These are phyloP conservation scores for Hydrocynus forskahlii DNA, from an alignment of 2,797 vertebrate species.

Conservation along the genomic window DNA sequence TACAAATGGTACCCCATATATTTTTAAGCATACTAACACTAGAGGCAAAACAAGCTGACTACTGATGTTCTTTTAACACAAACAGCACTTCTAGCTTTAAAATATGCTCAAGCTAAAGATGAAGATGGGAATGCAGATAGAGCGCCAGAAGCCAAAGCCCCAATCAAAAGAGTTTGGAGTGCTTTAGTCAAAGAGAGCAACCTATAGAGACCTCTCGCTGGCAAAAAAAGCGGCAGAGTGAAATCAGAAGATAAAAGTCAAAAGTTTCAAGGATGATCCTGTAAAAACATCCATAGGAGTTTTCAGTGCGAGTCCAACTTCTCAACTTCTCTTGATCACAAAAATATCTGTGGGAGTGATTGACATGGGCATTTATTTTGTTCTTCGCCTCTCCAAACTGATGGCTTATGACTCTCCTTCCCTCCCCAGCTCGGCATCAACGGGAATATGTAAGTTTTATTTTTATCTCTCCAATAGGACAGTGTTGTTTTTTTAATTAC, in stretches of 20 bases:
- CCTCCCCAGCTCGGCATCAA: slow-evolving; percentile 15
- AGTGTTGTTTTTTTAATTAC: slow-evolving; percentile 63
- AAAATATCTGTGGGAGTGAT: slow-evolving; percentile 15
- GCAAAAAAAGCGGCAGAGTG: neutral
- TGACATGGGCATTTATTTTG: slow-evolving; percentile 19
- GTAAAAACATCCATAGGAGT: slow-evolving; percentile 18
- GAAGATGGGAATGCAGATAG: neutral
- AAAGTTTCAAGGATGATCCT: slow-evolving; percentile 1
- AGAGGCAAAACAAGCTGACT: too few relatives aligned
- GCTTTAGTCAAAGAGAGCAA: slow-evolving; percentile 18
- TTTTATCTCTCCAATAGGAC: slow-evolving; percentile 57
- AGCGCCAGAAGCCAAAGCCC: neutral
- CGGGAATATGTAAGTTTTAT: slow-evolving; percentile 25
- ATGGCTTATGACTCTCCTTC: slow-evolving; percentile 16
- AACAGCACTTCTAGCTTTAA: neutral
- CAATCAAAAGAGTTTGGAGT: slow-evolving; percentile 3
- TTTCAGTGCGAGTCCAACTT: neutral
- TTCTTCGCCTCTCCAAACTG: neutral
- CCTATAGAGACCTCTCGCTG: slow-evolving; percentile 9
- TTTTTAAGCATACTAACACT: too few relatives aligned
- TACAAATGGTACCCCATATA: too few relatives aligned
- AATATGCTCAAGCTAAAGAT: neutral
- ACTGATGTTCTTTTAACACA: neutral
- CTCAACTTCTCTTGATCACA: neutral
- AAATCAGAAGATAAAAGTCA: slow-evolving; percentile 11